Percentiles rank a stretch among this genome's conserved stretches.
phyloP scores from a whole-genome alignment of 1,140 invertebrate species.

The Drosophila mayri region DNA sequence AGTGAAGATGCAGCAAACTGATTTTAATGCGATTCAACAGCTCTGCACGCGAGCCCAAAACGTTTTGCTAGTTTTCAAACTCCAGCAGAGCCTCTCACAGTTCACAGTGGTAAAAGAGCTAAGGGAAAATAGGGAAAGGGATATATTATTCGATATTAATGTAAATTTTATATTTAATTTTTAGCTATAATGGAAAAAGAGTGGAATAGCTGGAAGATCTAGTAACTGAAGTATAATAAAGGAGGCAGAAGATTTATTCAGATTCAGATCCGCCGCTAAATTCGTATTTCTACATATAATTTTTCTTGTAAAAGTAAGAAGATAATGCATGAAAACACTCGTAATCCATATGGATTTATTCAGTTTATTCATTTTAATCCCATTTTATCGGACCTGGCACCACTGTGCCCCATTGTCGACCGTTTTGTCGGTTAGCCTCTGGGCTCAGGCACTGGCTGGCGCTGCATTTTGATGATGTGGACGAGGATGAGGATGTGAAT shows the following conservation, averaged over 20 bases:
- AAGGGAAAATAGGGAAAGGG: too few species aligned
- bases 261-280: too few species aligned
- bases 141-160: not conserved
- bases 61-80: slow-evolving; percentile 75
- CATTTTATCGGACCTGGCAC: not conserved
- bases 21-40: slow-evolving; percentile 84
- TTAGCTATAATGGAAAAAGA: not conserved
- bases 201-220: not conserved
- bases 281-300: too few species aligned
- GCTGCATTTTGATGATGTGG: slow-evolving; percentile 80
- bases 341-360: not conserved
- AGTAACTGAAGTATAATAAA: not conserved
- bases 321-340: too few species aligned
- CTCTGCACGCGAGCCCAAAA: slow-evolving; percentile 76
- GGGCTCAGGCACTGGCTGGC: slow-evolving; percentile 58
- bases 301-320: too few species aligned
- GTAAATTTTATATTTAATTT: too few species aligned
- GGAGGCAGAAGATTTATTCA: too few species aligned
- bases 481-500: slow-evolving; percentile 26
- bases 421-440: slow-evolving; percentile 54
- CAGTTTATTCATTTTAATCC: not conserved
- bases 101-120: slow-evolving; percentile 13
- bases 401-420: slow-evolving; percentile 41
- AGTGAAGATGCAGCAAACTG: slow-evolving; percentile 82
- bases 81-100: slow-evolving; percentile 13